Evolutionary conservation across 2,888 invertebrate genomes (phyloP).

Genomic region (Machimus atricapillus): DNA sequence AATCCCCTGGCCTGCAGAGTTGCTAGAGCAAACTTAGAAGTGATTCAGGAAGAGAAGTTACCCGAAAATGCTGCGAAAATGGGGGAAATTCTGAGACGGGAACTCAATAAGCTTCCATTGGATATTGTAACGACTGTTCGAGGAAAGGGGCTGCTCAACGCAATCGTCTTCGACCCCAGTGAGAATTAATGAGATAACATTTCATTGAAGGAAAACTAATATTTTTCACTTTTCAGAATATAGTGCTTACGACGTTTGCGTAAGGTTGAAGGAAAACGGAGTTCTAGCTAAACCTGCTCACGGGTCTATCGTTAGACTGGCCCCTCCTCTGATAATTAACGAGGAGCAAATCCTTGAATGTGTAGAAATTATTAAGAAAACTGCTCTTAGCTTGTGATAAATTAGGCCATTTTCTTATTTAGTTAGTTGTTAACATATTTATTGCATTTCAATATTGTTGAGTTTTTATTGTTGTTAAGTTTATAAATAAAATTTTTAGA

Average conservation of each 20-base stretch:
- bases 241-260: conserved; percentile 89
- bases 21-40: conserved; percentile 85
- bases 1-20: conserved; percentile 91
- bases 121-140: conserved; percentile 77
- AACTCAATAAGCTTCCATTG: conserved; percentile 78
- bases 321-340: conserved; percentile 91
- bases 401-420: not conserved
- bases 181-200: conserved; percentile 50
- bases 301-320: conserved; percentile 91
- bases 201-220: not conserved
- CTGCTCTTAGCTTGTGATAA: conserved; percentile 57
- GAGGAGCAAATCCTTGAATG: conserved; percentile 81
- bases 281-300: conserved; percentile 96
- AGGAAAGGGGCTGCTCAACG: conserved; percentile 90
- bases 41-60: conserved; percentile 85
- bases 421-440: not conserved
- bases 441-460: not conserved
- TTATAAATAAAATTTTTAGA: not conserved
- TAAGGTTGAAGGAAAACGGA: conserved; percentile 86
- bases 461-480: not conserved
- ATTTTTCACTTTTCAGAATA: conserved; percentile 50
- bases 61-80: conserved; percentile 82
- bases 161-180: conserved; percentile 83
- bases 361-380: conserved; percentile 76
- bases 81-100: conserved; percentile 75